phyloP scores from a whole-genome alignment of 2,797 vertebrate genomes.

The Tangara arthus region DNA sequence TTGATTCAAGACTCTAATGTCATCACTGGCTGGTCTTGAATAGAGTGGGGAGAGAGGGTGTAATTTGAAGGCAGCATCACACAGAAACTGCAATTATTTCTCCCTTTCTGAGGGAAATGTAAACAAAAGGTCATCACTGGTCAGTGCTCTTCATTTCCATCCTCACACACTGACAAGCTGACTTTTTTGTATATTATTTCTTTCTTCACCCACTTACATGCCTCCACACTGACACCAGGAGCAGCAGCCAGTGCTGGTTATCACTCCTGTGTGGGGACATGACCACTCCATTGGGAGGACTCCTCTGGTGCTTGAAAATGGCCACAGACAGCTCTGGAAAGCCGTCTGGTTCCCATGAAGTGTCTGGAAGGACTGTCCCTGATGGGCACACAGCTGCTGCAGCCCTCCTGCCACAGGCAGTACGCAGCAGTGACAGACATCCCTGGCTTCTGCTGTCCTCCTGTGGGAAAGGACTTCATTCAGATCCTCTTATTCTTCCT shows the following conservation, averaged over 20 bases:
- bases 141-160: constrained; percentile 66
- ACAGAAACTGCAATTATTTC: constrained; percentile 73
- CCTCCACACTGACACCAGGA: background rate
- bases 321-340: background rate
- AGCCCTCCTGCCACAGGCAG: background rate
- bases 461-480: background rate
- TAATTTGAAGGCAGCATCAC: constrained; percentile 69
- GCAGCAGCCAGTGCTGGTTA: background rate
- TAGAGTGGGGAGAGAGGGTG: constrained; percentile 57
- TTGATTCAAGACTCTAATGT: constrained; percentile 78
- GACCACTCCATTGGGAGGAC: background rate
- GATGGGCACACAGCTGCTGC: background rate
- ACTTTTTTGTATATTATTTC: constrained; percentile 61
- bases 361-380: background rate
- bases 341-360: background rate
- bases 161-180: constrained; percentile 49
- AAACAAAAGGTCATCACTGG: constrained; percentile 73
- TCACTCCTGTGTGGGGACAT: background rate
- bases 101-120: constrained; percentile 71
- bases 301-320: background rate
- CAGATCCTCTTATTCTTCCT: background rate
- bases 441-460: background rate
- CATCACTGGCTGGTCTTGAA: constrained; percentile 74
- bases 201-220: background rate
- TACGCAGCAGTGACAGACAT: background rate